Percentiles rank a stretch among this genome's conserved stretches.
These are phyloP conservation scores for Pomacea canaliculata DNA, from an alignment of 2,888 invertebrate genomes.

Conservation along the genomic window DNA sequence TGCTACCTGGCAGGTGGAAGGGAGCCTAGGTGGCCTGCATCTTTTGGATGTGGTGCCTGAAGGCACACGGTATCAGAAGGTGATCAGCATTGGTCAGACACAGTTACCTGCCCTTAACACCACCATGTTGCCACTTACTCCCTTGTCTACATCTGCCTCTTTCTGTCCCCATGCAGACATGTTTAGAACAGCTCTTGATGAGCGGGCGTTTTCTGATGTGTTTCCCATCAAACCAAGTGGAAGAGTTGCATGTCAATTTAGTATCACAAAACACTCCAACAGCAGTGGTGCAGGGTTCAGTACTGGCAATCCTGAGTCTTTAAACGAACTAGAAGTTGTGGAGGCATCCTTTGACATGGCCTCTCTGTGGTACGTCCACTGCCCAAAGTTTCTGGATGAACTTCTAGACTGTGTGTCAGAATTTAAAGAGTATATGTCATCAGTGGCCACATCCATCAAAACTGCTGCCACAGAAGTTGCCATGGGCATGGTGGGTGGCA, in stretches of 20 bases:
- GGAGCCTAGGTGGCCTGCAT: conserved; percentile 92
- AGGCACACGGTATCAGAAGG: conserved; percentile 85
- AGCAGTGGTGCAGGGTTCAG: not conserved
- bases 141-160: conserved; percentile 10
- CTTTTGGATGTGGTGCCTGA: conserved; percentile 85
- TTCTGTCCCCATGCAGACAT: conserved; percentile 43
- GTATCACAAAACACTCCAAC: conserved; percentile 18
- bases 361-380: conserved; percentile 94
- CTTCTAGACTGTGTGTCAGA: conserved; percentile 89
- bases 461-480: conserved; percentile 95
- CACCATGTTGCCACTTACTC: conserved; percentile 7
- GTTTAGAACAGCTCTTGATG: conserved; percentile 60
- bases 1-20: conserved; percentile 78
- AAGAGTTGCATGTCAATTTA: conserved; percentile 30
- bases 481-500: conserved; percentile 77
- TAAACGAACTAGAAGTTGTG: conserved; percentile 9
- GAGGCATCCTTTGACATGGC: conserved; percentile 77
- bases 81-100: conserved; percentile 71
- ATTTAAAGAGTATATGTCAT: conserved; percentile 88
- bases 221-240: conserved; percentile 1
- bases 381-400: conserved; percentile 86
- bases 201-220: conserved; percentile 13
- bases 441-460: conserved; percentile 86
- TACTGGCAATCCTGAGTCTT: not conserved
- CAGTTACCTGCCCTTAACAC: conserved; percentile 25